Percentiles rank a stretch among this genome's conserved stretches.
Evolutionary conservation across 1,140 invertebrate genomes (phyloP).

Genomic region (Acromyrmex heyeri): DNA sequence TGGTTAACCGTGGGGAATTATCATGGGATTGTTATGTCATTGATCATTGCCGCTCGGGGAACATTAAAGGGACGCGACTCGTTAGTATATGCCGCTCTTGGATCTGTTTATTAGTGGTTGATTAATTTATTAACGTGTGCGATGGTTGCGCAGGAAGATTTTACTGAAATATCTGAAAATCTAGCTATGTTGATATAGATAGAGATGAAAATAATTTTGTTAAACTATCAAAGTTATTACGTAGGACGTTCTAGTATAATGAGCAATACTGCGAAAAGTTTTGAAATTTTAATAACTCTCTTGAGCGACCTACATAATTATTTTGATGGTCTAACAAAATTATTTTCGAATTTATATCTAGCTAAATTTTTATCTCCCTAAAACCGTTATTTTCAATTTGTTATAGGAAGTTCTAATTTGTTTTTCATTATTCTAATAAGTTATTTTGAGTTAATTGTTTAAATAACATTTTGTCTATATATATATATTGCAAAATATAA

Average conservation of each 20-base stretch:
- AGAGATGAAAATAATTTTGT: no score
- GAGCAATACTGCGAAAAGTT: no score
- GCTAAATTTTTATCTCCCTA: no score
- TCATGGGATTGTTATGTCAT: conserved; percentile 52
- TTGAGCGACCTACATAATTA: no score
- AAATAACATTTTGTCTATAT: not conserved
- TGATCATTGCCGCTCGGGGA: conserved; percentile 42
- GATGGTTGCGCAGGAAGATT: no score
- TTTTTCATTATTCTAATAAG: not conserved
- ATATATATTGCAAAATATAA: not conserved
- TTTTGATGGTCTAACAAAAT: no score
- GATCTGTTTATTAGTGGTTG: conserved; percentile 28
- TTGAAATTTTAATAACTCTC: no score
- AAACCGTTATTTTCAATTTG: not conserved
- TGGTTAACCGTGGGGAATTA: conserved; percentile 21
- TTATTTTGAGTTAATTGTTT: not conserved
- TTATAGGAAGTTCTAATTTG: not conserved
- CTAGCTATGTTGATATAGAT: no score
- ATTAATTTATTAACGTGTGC: conserved; percentile 41
- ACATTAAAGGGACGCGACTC: conserved; percentile 52
- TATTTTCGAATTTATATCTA: no score
- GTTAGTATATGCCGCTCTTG: conserved; percentile 34
- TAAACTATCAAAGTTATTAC: no score
- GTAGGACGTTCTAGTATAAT: no score
- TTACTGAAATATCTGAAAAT: no score